phyloP scores from a whole-genome alignment of 1,140 invertebrate genomes.

The Drosophila ironensis region DNA sequence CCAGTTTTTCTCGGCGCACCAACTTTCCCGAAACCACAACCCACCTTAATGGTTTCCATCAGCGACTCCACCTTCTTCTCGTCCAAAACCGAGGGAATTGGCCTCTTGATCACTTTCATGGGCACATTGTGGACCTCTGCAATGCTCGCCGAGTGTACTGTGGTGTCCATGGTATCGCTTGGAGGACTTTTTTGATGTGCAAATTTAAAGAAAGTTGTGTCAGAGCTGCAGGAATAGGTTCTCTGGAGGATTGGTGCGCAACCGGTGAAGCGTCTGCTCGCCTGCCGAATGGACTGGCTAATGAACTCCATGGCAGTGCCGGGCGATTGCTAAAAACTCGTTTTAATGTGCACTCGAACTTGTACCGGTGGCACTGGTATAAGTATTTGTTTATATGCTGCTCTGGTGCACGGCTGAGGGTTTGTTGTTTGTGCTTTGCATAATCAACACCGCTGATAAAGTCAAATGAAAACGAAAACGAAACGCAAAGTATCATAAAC shows the following conservation, averaged over 20 bases:
- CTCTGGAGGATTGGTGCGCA: conserved; percentile 9
- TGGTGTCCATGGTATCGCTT: conserved; percentile 81
- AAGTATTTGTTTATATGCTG: conserved; percentile 19
- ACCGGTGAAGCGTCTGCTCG: conserved; percentile 48
- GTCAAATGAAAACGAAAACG: conserved; percentile 63
- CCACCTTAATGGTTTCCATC: conserved; percentile 88
- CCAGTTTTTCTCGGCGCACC: no score
- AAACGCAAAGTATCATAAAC: conserved; percentile 11
- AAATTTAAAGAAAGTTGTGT: no score
- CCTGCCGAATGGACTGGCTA: conserved; percentile 51
- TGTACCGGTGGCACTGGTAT: conserved; percentile 3
- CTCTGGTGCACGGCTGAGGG: conserved; percentile 11
- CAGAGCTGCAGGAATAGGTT: conserved; percentile 4
- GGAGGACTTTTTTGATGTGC: no score
- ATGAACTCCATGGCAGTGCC: conserved; percentile 58
- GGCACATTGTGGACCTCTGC: conserved; percentile 90
- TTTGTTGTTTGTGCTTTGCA: conserved; percentile 56
- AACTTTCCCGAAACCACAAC: no score
- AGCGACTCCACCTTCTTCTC: conserved; percentile 91
- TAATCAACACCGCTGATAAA: conserved; percentile 64
- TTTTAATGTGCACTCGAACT: conserved; percentile 30
- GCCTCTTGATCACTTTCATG: conserved; percentile 89
- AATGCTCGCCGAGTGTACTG: conserved; percentile 89
- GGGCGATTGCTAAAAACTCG: no score
- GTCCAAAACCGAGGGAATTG: conserved; percentile 89